phyloP scores from a whole-genome alignment of 2,113 vertebrate genomes.

The Corapipo altera region DNA sequence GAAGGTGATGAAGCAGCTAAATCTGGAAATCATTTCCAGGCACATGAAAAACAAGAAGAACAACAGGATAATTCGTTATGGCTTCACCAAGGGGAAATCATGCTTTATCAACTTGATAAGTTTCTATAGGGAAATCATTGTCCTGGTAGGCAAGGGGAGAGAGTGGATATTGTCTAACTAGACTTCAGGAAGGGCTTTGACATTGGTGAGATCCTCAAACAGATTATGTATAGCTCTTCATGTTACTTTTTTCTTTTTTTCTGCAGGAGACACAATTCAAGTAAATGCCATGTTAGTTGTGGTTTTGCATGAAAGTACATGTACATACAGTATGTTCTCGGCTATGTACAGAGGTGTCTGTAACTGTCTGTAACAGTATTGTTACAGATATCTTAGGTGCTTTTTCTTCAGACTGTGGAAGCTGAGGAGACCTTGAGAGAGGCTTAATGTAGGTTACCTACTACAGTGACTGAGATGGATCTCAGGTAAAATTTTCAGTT shows the following conservation, averaged over 20 bases:
- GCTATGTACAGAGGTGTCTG: neutral
- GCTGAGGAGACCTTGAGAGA: neutral
- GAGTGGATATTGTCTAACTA: neutral
- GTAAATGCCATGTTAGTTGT: accelerated
- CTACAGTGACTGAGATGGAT: neutral
- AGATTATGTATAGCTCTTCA: neutral
- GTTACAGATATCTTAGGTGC: neutral
- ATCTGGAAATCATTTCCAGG: neutral
- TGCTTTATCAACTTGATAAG: neutral
- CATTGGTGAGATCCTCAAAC: neutral
- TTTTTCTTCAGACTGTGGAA: neutral
- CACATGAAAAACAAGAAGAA: neutral
- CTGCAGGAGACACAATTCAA: neutral
- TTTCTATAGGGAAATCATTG: neutral
- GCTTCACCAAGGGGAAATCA: neutral
- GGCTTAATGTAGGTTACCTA: neutral
- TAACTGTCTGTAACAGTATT: neutral
- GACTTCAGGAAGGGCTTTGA: neutral
- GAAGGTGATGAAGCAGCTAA: neutral
- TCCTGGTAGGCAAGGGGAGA: neutral
- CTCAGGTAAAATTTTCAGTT: neutral
- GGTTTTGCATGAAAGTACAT: neutral
- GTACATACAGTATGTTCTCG: neutral
- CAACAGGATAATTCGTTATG: neutral
- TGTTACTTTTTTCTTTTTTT: neutral